Conservation (phyloP, 2,797 vertebrate species). For the Bradypodion ventrale region DNA sequence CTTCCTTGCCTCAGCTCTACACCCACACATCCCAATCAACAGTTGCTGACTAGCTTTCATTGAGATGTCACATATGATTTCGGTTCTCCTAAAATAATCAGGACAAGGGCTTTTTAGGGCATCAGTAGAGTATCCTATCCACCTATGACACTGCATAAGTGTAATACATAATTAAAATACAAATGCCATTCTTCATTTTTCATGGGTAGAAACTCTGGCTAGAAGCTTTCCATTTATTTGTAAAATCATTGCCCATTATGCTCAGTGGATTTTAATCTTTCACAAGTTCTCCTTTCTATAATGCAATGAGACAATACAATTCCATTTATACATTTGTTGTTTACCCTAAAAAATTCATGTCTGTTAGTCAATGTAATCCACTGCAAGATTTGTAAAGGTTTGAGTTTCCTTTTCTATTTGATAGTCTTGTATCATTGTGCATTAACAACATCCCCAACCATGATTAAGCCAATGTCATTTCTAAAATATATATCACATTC, state of each 20-base stretch:
- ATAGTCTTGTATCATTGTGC: neutral
- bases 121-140: neutral
- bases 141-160: neutral
- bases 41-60: neutral
- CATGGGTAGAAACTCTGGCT: neutral
- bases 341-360: slow-evolving; percentile 16
- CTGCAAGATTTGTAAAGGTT: slow-evolving; percentile 4
- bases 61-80: slow-evolving; percentile 18
- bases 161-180: slow-evolving; percentile 23
- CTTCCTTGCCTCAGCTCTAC: neutral
- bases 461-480: neutral
- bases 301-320: neutral
- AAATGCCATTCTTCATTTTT: neutral
- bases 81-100: slow-evolving; percentile 21
- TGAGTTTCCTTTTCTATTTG: neutral
- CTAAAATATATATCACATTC: neutral
- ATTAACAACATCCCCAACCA: neutral
- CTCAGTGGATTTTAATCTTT: slow-evolving; percentile 18
- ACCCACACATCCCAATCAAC: slow-evolving; percentile 1
- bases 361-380: slow-evolving; percentile 14
- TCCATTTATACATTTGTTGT: slow-evolving; percentile 23
- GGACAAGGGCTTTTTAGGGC: slow-evolving; percentile 5
- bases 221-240: slow-evolving; percentile 22
- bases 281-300: neutral
- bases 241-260: slow-evolving; percentile 10